Evolutionary conservation across 1,140 invertebrate genomes (phyloP).

Genomic region (Gonioctena quinquepunctata): DNA sequence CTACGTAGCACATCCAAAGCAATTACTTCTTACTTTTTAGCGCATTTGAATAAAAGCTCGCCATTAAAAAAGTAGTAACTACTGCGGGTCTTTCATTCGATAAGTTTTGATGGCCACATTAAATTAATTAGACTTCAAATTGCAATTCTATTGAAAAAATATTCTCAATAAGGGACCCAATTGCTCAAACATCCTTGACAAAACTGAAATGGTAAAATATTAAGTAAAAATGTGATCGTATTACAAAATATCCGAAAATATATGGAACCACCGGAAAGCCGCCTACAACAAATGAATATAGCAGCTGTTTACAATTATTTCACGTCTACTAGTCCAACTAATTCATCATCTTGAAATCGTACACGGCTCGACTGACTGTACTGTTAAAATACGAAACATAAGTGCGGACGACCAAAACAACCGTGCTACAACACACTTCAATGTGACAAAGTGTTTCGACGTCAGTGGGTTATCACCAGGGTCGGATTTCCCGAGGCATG

Average conservation of each 20-base stretch:
- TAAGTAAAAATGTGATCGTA: too few species aligned
- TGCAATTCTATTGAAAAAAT: too few species aligned
- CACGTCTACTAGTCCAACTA: conserved; percentile 27
- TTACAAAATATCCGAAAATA: conserved; percentile 14
- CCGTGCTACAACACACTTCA: conserved; percentile 17
- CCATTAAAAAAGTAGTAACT: too few species aligned
- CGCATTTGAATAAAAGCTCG: too few species aligned
- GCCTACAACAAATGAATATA: conserved; percentile 24
- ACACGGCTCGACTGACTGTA: conserved; percentile 34
- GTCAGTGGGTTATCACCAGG: neutral
- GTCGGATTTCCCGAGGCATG: neutral
- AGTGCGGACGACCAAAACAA: conserved; percentile 39
- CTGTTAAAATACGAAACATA: conserved; percentile 42
- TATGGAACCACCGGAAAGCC: conserved; percentile 31
- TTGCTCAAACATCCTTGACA: too few species aligned
- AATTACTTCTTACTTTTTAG: too few species aligned
- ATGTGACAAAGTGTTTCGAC: conserved; percentile 35
- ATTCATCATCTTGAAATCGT: conserved; percentile 35
- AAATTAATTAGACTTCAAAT: too few species aligned
- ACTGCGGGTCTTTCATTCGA: too few species aligned
- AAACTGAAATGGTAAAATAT: too few species aligned
- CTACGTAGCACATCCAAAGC: too few species aligned
- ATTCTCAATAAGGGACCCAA: too few species aligned
- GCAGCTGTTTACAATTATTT: conserved; percentile 41
- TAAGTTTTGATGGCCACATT: too few species aligned